A percentile compares a stretch with the other conserved stretches of the same genome.
Evolutionary conservation across 2,888 invertebrate genomes (phyloP).

Genomic region (Dryobota labecula): DNA sequence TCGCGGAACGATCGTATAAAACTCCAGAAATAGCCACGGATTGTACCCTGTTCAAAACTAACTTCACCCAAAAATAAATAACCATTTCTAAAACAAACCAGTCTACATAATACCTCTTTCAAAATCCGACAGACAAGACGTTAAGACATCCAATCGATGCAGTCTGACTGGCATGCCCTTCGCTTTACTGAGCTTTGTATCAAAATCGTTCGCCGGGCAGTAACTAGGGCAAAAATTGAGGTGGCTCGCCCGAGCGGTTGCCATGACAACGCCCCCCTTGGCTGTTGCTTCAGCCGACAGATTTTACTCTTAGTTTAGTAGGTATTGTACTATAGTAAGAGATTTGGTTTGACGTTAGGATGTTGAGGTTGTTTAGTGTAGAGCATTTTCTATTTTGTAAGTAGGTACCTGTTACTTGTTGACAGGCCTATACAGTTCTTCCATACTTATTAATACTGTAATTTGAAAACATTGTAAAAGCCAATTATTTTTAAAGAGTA

Average conservation of each 20-base stretch:
- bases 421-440: too few species aligned
- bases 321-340: slow-evolving; percentile 26
- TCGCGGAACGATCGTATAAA: too few species aligned
- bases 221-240: slow-evolving; percentile 85
- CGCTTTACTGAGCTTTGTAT: slow-evolving; percentile 70
- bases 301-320: slow-evolving; percentile 38
- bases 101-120: not conserved
- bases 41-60: not conserved
- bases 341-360: slow-evolving; percentile 25
- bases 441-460: too few species aligned
- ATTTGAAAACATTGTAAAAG: too few species aligned
- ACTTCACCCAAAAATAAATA: not conserved
- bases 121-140: slow-evolving; percentile 13
- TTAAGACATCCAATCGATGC: slow-evolving; percentile 53
- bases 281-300: slow-evolving; percentile 66
- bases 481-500: too few species aligned
- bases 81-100: not conserved
- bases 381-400: too few species aligned
- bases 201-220: slow-evolving; percentile 72
- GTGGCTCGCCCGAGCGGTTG: slow-evolving; percentile 74
- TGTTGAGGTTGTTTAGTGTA: slow-evolving; percentile 2
- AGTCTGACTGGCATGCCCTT: slow-evolving; percentile 64
- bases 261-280: slow-evolving; percentile 73
- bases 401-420: too few species aligned
- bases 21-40: not conserved